Evolutionary conservation across 1,140 invertebrate genomes (phyloP).

Genomic region (Drosophila oshimai): DNA sequence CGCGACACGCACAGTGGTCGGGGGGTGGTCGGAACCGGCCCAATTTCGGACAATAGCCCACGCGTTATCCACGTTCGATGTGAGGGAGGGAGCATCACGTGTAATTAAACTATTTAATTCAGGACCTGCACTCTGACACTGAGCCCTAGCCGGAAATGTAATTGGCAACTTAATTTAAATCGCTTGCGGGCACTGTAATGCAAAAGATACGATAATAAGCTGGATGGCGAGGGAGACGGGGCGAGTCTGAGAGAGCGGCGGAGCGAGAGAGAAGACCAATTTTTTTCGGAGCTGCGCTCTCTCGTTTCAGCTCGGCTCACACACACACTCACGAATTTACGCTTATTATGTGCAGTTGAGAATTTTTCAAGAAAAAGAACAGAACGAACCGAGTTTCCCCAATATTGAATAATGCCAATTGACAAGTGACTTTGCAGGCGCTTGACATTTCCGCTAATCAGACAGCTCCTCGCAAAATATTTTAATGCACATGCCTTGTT

Average conservation of each 20-base stretch:
- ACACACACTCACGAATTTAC: constrained; percentile 50
- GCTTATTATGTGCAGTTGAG: constrained; percentile 69
- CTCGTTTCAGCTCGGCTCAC: constrained; percentile 21
- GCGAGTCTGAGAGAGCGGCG: not conserved
- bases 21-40: not conserved
- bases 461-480: not conserved
- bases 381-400: constrained; percentile 30
- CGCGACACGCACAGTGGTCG: constrained; percentile 4
- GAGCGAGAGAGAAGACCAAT: not conserved
- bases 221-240: not conserved
- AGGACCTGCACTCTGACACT: not conserved
- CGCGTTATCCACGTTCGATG: too few relatives aligned
- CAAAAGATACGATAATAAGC: constrained; percentile 35
- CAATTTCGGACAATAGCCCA: too few relatives aligned
- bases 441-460: constrained; percentile 1
- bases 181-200: constrained; percentile 13
- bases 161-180: constrained; percentile 42
- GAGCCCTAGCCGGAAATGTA: constrained; percentile 19
- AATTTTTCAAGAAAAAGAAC: constrained; percentile 65
- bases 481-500: constrained; percentile 18
- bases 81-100: not conserved
- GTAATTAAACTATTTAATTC: not conserved
- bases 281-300: constrained; percentile 16
- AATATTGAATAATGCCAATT: constrained; percentile 5
- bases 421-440: not conserved